Base-by-base conservation (phyloP, 2,888 invertebrate genomes). In the Microctonus aethiopoides region DNA sequence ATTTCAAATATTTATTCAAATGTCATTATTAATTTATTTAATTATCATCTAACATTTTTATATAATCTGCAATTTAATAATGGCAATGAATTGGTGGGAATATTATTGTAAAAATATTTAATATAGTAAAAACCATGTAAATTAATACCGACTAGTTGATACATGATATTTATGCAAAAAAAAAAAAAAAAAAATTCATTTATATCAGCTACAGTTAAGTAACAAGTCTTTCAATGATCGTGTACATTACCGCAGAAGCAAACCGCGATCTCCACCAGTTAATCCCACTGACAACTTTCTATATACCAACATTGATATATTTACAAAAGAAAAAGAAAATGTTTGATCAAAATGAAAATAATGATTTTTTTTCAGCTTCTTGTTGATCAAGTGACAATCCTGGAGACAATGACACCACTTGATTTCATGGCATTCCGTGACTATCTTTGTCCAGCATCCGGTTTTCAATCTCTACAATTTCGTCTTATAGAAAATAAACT, bases 371-470 rank as follows among this genome's bases (percentile, higher is more conserved):
- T 24, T 9, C 88, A 98, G 97, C 89, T 99, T 0, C 89, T 99
- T 61, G 97, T 96, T 46, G 99, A 99, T 83, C 99, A 99, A 89
- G 97, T 99, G 52, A 94, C 95, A 88, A 97, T 99, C 77, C 87
- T 99, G 77, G 99, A 99, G 87, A 99, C 99, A 0, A 99, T 99
- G 99, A 98, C 98, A 0, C 98, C 99, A 0, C 87, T 98, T 71
- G 99, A 99, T 87, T 99, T 99, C 83, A 95, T 99, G 93, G 98
- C 98, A 82, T 99, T 99, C 87, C 91, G 99, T 60, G 91, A 94
- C 76, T 96, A 96, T 83, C 88, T 99, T 41, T 93, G 95, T 11
- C 96, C 99, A 0, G 98, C 99, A 0, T 99, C 99, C 0, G 99
- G 99, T 0, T 99, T 99, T 86, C 99, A 99, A 85, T 98, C 98